Percentiles rank a stretch among this genome's conserved stretches.
Evolutionary conservation across 1,140 invertebrate species (phyloP).

Genomic region (Leptinotarsa lineolata): DNA sequence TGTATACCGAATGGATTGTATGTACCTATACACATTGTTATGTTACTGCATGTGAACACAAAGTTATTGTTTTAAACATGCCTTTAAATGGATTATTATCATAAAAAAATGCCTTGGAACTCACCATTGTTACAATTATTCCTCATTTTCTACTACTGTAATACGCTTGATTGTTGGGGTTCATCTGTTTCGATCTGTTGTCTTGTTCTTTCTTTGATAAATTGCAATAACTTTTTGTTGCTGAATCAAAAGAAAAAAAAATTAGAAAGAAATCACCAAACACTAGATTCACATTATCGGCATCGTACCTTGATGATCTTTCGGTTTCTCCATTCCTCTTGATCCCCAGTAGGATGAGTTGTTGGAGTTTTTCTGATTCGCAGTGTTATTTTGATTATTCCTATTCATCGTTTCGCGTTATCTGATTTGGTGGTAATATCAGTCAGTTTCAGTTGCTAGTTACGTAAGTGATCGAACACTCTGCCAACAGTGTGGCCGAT

Average conservation of each 20-base stretch:
- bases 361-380: slow-evolving; percentile 24
- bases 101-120: too few species aligned
- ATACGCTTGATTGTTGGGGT: slow-evolving; percentile 29
- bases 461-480: neutral
- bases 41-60: too few species aligned
- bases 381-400: slow-evolving; percentile 9
- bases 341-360: slow-evolving; percentile 18
- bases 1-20: too few species aligned
- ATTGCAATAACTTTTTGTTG: slow-evolving; percentile 10
- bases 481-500: too few species aligned
- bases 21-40: too few species aligned
- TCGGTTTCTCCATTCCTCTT: slow-evolving; percentile 16
- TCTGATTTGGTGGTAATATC: neutral
- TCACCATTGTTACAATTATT: too few species aligned
- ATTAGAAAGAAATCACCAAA: neutral
- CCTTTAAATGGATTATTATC: too few species aligned
- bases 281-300: neutral
- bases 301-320: slow-evolving; percentile 12
- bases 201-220: slow-evolving; percentile 26
- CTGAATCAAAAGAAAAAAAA: slow-evolving; percentile 14
- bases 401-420: neutral
- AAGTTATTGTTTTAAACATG: too few species aligned
- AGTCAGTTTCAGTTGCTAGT: neutral
- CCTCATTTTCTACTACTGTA: slow-evolving; percentile 8
- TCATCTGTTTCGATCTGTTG: slow-evolving; percentile 29